These are phyloP conservation scores for Osmoderma eremita DNA, from an alignment of 2,888 invertebrate genomes.

Conservation along the genomic window DNA sequence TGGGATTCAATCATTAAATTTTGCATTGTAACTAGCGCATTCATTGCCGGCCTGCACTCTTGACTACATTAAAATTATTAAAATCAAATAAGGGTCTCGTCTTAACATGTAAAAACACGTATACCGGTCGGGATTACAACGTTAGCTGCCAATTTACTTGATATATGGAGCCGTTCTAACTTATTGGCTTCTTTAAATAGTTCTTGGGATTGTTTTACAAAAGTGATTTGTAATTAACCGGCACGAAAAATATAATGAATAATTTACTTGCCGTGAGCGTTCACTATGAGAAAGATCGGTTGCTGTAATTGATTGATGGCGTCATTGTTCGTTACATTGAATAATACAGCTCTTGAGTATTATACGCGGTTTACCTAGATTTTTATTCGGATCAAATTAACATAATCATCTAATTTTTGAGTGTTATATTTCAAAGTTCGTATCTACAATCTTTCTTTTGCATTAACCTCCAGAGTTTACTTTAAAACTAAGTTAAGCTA, in stretches of 20 bases:
- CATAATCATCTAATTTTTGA: too few relatives aligned
- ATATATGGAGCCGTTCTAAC: constrained; percentile 25
- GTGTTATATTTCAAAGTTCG: too few relatives aligned
- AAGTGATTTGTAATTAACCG: constrained; percentile 26
- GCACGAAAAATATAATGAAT: constrained; percentile 23
- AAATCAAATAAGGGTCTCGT: constrained; percentile 19
- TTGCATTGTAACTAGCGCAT: neutral
- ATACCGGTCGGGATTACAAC: constrained; percentile 17
- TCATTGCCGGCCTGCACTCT: constrained; percentile 3
- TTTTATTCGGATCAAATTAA: too few relatives aligned
- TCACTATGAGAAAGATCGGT: constrained; percentile 6
- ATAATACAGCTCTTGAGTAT: constrained; percentile 16
- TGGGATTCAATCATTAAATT: constrained; percentile 9
- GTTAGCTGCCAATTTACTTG: constrained; percentile 29
- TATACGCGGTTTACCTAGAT: too few relatives aligned
- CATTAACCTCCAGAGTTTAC: too few relatives aligned
- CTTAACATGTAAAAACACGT: constrained; percentile 16
- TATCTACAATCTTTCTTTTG: too few relatives aligned
- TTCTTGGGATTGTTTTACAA: constrained; percentile 34
- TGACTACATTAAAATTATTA: constrained; percentile 23
- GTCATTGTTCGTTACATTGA: neutral
- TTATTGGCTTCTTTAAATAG: constrained; percentile 30
- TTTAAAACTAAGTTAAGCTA: too few relatives aligned
- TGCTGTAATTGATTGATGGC: constrained; percentile 18
- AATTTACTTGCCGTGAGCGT: constrained; percentile 17